Evolutionary conservation across 2,113 vertebrate species (phyloP).

Genomic region (Gadus chalcogrammus): DNA sequence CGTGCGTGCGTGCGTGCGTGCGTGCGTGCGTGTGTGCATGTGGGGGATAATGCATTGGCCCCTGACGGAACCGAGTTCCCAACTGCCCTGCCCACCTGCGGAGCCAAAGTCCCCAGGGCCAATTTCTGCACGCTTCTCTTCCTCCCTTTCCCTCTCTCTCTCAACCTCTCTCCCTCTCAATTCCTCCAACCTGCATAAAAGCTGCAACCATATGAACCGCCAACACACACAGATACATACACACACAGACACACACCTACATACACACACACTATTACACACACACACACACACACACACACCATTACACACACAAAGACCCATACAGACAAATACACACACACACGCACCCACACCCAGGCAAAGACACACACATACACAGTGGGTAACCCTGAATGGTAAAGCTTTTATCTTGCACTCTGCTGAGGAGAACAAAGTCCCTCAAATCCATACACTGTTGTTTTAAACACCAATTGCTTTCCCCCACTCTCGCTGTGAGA

Average conservation of each 20-base stretch:
- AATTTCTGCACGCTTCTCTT: not conserved
- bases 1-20: not conserved
- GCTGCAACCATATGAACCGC: not conserved
- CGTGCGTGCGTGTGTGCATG: not conserved
- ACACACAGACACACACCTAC: not conserved
- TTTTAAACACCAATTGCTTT: constrained; percentile 36
- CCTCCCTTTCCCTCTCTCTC: not conserved
- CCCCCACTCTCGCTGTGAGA: constrained; percentile 2
- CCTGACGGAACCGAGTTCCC: not conserved
- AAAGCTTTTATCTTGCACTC: constrained; percentile 37
- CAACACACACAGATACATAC: not conserved
- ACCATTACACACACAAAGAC: constrained; percentile 18
- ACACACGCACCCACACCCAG: constrained; percentile 11
- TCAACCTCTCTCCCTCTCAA: not conserved
- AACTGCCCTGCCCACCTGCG: not conserved
- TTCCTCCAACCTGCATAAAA: not conserved
- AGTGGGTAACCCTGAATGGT: constrained; percentile 7
- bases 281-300: constrained; percentile 5
- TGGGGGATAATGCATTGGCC: not conserved
- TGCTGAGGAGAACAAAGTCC: constrained; percentile 45
- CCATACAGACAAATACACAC: constrained; percentile 1
- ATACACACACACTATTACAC: not conserved
- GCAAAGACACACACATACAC: not conserved
- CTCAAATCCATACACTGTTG: constrained; percentile 28
- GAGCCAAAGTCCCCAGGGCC: not conserved